A percentile compares a stretch with the other conserved stretches of the same genome.
phyloP scores from a whole-genome alignment of 1,140 invertebrate genomes.

The Melanaphis sacchari region DNA sequence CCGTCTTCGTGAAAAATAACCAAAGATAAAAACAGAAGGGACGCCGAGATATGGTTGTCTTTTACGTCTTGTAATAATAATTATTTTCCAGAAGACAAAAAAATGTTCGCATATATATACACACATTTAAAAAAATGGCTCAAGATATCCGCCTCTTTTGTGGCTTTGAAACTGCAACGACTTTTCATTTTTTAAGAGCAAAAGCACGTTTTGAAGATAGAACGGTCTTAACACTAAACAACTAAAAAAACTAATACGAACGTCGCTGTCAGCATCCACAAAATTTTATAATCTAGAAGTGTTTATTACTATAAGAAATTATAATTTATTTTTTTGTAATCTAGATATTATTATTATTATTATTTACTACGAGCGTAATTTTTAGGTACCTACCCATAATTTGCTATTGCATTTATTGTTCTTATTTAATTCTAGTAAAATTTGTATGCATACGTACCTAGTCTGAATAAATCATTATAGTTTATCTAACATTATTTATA shows the following conservation, averaged over 20 bases:
- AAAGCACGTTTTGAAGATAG: slow-evolving; percentile 17
- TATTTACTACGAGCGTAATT: not conserved
- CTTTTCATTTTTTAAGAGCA: slow-evolving; percentile 38
- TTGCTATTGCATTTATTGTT: not conserved
- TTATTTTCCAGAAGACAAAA: slow-evolving; percentile 29
- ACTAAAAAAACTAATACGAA: not conserved
- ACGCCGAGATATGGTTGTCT: slow-evolving; percentile 42
- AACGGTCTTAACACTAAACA: slow-evolving; percentile 11
- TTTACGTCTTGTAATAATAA: slow-evolving; percentile 54
- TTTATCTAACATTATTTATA: not conserved
- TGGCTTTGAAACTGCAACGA: not conserved
- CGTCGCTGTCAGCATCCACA: not conserved
- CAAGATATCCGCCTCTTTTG: slow-evolving; percentile 2
- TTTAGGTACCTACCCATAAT: not conserved
- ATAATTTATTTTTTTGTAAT: not conserved
- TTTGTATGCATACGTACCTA: not conserved
- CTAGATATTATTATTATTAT: not conserved
- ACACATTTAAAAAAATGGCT: not conserved
- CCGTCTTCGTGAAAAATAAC: slow-evolving; percentile 51
- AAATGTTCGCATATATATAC: slow-evolving; percentile 16
- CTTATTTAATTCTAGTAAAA: not conserved
- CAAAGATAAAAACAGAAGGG: slow-evolving; percentile 42
- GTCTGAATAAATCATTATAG: not conserved
- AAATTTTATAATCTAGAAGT: not conserved
- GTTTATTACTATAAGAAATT: not conserved